A percentile compares a stretch with the other conserved stretches of the same genome.
phyloP scores from a whole-genome alignment of 2,888 invertebrate species.

The Diarsia mendica region DNA sequence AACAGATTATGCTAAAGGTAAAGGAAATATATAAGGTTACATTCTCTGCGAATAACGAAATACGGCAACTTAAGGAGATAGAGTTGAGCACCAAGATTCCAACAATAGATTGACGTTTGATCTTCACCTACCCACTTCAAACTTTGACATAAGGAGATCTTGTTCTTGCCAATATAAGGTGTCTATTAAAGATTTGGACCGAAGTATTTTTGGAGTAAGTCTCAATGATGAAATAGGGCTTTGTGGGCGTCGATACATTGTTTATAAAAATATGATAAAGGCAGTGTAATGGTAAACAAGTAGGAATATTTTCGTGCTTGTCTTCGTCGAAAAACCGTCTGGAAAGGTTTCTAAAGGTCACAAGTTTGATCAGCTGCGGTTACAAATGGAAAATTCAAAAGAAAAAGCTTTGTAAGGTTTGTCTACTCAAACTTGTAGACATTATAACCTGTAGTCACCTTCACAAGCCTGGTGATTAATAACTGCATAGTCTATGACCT shows the following conservation, averaged over 20 bases:
- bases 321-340: neutral
- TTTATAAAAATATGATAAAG: neutral
- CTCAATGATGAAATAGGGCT: neutral
- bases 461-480: constrained; percentile 9
- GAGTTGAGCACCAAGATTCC: constrained; percentile 12
- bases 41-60: constrained; percentile 29
- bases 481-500: constrained; percentile 6
- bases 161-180: constrained; percentile 21
- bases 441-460: constrained; percentile 14
- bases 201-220: constrained; percentile 29
- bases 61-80: constrained; percentile 9
- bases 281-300: neutral
- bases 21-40: constrained; percentile 14
- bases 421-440: neutral
- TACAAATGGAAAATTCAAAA: constrained; percentile 5
- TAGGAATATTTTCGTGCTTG: neutral
- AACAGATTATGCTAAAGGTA: neutral
- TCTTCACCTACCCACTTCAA: constrained; percentile 47
- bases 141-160: constrained; percentile 46
- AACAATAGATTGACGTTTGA: constrained; percentile 41
- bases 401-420: constrained; percentile 6
- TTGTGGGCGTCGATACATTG: neutral
- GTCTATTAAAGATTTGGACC: constrained; percentile 32
- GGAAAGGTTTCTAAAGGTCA: neutral
- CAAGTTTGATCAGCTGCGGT: constrained; percentile 10